A percentile compares a stretch with the other conserved stretches of the same genome.
These are phyloP conservation scores for Macropodus opercularis DNA, from an alignment of 2,797 vertebrate genomes.

Conservation along the genomic window DNA sequence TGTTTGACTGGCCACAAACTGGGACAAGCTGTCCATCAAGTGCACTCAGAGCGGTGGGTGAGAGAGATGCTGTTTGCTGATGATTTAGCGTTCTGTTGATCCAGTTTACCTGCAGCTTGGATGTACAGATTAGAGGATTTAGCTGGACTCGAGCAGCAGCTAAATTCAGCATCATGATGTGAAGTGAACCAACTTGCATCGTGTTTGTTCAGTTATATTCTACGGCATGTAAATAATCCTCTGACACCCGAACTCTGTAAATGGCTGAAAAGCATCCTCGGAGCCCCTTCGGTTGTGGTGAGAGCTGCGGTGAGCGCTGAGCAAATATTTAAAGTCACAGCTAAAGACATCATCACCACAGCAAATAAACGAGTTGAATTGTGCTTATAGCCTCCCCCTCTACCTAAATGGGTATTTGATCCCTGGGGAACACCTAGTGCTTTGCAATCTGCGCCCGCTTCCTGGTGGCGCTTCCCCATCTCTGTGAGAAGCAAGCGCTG, in stretches of 20 bases:
- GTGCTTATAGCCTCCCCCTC: slow-evolving; percentile 56
- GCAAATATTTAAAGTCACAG: slow-evolving; percentile 78
- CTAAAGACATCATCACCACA: slow-evolving; percentile 76
- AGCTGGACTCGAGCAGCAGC: slow-evolving; percentile 10
- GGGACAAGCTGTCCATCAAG: slow-evolving; percentile 68
- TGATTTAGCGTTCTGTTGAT: slow-evolving; percentile 40
- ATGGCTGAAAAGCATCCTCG: slow-evolving; percentile 14
- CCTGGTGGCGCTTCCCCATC: slow-evolving; percentile 72
- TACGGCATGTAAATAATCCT: slow-evolving; percentile 37
- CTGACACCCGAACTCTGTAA: slow-evolving; percentile 20
- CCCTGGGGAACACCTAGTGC: slow-evolving; percentile 75
- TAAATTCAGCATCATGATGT: slow-evolving; percentile 28
- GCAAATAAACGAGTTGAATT: slow-evolving; percentile 79
- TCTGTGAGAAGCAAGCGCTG: slow-evolving; percentile 67
- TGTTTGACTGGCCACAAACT: slow-evolving; percentile 56
- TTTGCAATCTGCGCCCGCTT: slow-evolving; percentile 74
- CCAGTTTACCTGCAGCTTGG: slow-evolving; percentile 11
- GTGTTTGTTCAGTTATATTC: slow-evolving; percentile 29
- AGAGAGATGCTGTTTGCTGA: slow-evolving; percentile 47
- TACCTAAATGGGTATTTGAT: slow-evolving; percentile 79
- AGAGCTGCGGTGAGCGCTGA: slow-evolving; percentile 61
- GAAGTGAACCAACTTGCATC: slow-evolving; percentile 18
- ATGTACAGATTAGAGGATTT: slow-evolving; percentile 32
- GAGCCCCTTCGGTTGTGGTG: slow-evolving; percentile 48
- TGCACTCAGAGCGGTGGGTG: slow-evolving; percentile 44